These are phyloP conservation scores for Uropetala carovei DNA, from an alignment of 2,888 invertebrate species.

Conservation along the genomic window DNA sequence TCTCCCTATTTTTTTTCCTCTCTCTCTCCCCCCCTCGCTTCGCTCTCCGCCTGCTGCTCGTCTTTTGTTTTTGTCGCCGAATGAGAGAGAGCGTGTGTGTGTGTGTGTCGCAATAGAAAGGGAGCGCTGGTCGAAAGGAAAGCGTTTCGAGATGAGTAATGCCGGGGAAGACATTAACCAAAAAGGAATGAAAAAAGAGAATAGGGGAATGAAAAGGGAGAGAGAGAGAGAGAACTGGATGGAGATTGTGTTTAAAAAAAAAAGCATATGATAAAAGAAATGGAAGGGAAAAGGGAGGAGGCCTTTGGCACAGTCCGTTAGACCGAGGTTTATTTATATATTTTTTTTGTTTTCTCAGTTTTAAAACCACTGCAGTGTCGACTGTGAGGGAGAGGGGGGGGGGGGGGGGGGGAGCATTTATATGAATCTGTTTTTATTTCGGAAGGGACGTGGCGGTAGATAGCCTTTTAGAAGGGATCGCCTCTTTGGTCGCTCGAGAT, in stretches of 20 bases:
- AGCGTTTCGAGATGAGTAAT: conserved; percentile 8
- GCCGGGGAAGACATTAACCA: neutral
- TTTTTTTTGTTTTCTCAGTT: too few relatives aligned
- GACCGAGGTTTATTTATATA: too few relatives aligned
- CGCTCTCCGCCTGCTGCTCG: too few relatives aligned
- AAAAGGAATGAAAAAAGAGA: neutral
- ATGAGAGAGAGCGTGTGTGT: too few relatives aligned
- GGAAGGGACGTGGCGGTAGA: too few relatives aligned
- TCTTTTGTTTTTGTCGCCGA: neutral
- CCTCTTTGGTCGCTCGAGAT: too few relatives aligned
- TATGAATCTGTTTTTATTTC: too few relatives aligned
- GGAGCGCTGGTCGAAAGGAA: neutral
- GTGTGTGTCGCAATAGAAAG: neutral
- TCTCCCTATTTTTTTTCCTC: neutral
- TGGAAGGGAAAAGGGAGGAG: neutral
- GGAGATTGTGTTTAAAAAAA: neutral
- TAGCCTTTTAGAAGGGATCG: too few relatives aligned
- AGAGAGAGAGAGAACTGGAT: neutral
- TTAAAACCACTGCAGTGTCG: too few relatives aligned
- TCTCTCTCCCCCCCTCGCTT: neutral
- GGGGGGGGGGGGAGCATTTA: too few relatives aligned
- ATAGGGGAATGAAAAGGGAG: too few relatives aligned
- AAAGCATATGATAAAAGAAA: neutral
- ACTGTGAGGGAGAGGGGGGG: too few relatives aligned
- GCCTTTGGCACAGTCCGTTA: neutral